Percentiles rank a stretch among this genome's conserved stretches.
Evolutionary conservation across 2,888 invertebrate genomes (phyloP).

Genomic region (Lasioglossum calceatum): DNA sequence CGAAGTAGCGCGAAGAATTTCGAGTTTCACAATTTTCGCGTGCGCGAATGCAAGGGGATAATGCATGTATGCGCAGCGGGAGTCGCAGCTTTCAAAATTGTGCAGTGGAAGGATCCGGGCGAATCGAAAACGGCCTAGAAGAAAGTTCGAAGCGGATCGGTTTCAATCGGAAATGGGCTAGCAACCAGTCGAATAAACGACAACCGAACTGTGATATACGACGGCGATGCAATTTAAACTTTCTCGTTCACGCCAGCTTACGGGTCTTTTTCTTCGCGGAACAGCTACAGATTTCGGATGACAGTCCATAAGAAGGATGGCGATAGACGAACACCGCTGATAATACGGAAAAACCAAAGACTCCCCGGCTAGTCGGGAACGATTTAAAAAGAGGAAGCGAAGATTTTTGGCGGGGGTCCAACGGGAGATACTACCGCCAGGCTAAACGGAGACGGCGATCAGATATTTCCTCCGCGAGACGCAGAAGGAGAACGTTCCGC

Average conservation of each 20-base stretch:
- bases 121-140: not conserved
- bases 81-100: not conserved
- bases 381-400: not conserved
- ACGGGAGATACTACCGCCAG: not conserved
- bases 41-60: not conserved
- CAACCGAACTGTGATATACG: slow-evolving; percentile 60
- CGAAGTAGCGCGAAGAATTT: not conserved
- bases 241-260: slow-evolving; percentile 57
- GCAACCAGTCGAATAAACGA: slow-evolving; percentile 69
- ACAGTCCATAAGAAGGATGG: slow-evolving; percentile 37
- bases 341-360: not conserved
- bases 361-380: not conserved
- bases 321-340: slow-evolving; percentile 1
- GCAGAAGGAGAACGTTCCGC: not conserved
- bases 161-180: slow-evolving; percentile 74
- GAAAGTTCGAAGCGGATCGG: slow-evolving; percentile 31
- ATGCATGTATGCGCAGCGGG: not conserved
- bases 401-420: slow-evolving; percentile 1
- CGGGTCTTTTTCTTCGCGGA: slow-evolving; percentile 7
- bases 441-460: not conserved
- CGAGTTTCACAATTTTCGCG: not conserved
- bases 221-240: slow-evolving; percentile 75
- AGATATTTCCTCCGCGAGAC: not conserved
- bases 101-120: not conserved
- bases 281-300: slow-evolving; percentile 22